Base-by-base conservation (phyloP, 2,113 vertebrate species). In the Salminus brasiliensis region DNA sequence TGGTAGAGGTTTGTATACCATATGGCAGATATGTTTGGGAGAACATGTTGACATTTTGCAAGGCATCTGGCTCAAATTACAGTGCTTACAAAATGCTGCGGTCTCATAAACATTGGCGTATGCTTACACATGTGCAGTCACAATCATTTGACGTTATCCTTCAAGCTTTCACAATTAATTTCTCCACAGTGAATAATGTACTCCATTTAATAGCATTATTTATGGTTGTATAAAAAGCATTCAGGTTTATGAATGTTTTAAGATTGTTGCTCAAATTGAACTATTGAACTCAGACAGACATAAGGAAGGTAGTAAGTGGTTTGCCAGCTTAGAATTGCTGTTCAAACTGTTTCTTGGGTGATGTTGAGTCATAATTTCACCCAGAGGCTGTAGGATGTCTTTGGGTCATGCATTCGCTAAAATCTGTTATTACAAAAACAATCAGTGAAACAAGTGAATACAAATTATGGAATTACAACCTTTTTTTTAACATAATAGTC, bases 291-390 rank as follows among this genome's bases (percentile, higher is more conserved):
- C n/a, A 80, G 76, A 32, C 49, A 78, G 39, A 57, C 36, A 36
- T 10, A 21, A 41, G 47, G 55, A 29, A 70, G 39, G 68, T 63
- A 16, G 7, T 36, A 2, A 53, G 34, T 34, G 39, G 23, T 78
- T 63, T 78, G 41, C 72, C 53, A 80, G 72, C 27, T 25, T 16
- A 10, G 36, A 60, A 49, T 70, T 36, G 53, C 66, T 69, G 81
- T 84, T 29, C 60, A 81, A 55, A 66, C 15, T 21, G 72, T 85
- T 76, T 83, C 66, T 80, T 81, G 52, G 77, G 60, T 59, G 71
- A 11, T 39, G 65, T 79, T 76, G 65, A 65, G 52, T 79, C 72
- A 41, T 85, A 84, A 87, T 88, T 82, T 68, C 55, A 84, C 73
- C 67, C 82, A 80, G 72, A 82, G 36, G 62, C 76, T 86, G 60